Evolutionary conservation across 2,888 invertebrate species (phyloP).

Genomic region (Ypsolopha sequella): DNA sequence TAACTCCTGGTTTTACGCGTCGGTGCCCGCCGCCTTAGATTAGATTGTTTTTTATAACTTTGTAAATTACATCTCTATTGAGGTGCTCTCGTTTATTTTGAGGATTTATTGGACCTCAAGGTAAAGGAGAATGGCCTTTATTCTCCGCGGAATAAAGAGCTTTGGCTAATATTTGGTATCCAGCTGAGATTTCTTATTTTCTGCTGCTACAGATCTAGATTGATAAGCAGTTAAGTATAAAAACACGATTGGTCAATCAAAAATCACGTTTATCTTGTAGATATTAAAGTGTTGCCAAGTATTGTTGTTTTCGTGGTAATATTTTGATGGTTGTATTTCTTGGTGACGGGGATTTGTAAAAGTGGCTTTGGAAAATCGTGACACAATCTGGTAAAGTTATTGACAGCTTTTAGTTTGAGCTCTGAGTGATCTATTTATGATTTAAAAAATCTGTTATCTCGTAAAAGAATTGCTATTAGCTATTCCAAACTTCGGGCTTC

Average conservation of each 20-base stretch:
- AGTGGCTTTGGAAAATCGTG: too few relatives aligned
- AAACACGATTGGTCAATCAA: too few relatives aligned
- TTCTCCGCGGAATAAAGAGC: not conserved
- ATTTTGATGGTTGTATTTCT: not conserved
- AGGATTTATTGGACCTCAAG: not conserved
- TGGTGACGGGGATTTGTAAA: too few relatives aligned
- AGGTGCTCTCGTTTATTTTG: constrained; percentile 11
- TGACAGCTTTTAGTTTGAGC: too few relatives aligned
- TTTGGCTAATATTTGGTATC: constrained; percentile 7
- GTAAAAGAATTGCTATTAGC: too few relatives aligned
- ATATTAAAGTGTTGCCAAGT: too few relatives aligned
- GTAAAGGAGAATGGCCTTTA: not conserved
- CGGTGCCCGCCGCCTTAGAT: constrained; percentile 31
- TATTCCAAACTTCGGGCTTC: too few relatives aligned
- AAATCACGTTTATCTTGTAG: too few relatives aligned
- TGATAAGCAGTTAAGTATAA: constrained; percentile 8
- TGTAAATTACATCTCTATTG: constrained; percentile 21
- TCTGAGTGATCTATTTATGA: too few relatives aligned
- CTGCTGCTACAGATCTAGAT: constrained; percentile 9
- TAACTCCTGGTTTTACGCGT: constrained; percentile 59
- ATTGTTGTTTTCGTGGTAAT: too few relatives aligned
- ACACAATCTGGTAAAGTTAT: too few relatives aligned
- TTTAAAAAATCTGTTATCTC: too few relatives aligned
- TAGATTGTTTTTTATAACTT: constrained; percentile 24
- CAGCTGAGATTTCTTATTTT: constrained; percentile 13